Evolutionary conservation across 2,113 vertebrate genomes (phyloP).

Genomic region (Sebastes fasciatus): DNA sequence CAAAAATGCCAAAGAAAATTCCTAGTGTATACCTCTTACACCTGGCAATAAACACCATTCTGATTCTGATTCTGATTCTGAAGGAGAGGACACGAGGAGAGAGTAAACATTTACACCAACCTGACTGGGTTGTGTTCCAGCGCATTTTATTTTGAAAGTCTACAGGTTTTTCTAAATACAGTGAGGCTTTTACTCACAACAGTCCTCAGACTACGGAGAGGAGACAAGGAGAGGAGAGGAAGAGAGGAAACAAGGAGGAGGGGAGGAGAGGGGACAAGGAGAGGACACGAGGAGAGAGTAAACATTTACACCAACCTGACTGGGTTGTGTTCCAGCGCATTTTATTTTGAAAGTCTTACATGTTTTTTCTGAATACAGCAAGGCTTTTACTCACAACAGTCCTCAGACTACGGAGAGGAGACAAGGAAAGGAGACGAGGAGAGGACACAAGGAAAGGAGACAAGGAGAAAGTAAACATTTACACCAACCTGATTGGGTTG

Average conservation of each 20-base stretch:
- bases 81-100: not conserved
- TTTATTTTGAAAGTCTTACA: slow-evolving; percentile 19
- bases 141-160: slow-evolving; percentile 21
- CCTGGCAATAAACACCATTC: too few relatives aligned
- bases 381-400: too few relatives aligned
- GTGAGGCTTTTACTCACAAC: not conserved
- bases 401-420: not conserved
- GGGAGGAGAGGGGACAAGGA: not conserved
- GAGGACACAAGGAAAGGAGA: not conserved
- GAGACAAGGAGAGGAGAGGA: not conserved
- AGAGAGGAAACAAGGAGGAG: not conserved
- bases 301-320: slow-evolving; percentile 67
- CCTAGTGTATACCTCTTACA: too few relatives aligned
- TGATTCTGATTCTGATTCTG: too few relatives aligned
- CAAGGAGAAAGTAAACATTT: slow-evolving; percentile 67
- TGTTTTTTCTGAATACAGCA: too few relatives aligned
- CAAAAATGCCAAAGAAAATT: too few relatives aligned
- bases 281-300: slow-evolving; percentile 33
- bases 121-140: not conserved
- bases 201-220: not conserved
- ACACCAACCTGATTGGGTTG: slow-evolving; percentile 27
- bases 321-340: not conserved
- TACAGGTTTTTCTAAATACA: too few relatives aligned
- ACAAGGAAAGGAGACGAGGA: not conserved
- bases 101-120: slow-evolving; percentile 76